These are phyloP conservation scores for Fregata magnificens DNA, from an alignment of 2,113 vertebrate genomes.

Conservation along the genomic window DNA sequence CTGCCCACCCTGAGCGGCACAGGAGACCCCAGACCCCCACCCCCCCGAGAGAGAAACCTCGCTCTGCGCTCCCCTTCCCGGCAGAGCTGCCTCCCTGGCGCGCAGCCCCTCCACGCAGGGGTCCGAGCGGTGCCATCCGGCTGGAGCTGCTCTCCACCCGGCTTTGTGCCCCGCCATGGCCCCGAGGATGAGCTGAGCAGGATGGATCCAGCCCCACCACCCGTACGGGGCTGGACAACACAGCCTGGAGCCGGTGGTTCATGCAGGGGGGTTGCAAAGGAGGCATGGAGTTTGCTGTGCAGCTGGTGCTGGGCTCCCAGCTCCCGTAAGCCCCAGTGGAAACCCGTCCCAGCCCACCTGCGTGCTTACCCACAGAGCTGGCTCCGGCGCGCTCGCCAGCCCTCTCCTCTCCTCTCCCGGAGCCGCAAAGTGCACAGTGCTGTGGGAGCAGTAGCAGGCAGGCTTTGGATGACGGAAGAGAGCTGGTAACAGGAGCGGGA, in stretches of 20 bases:
- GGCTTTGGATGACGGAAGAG: background rate
- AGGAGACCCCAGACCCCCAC: background rate
- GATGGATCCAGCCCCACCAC: background rate
- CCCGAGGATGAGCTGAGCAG: background rate
- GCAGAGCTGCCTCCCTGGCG: background rate
- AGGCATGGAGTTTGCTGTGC: background rate
- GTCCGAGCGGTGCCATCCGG: accelerated
- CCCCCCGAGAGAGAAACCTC: background rate
- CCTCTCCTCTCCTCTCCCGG: background rate
- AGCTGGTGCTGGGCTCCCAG: background rate
- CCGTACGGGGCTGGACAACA: accelerated
- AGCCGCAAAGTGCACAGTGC: background rate
- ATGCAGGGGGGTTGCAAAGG: background rate
- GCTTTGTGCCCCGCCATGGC: too few species aligned
- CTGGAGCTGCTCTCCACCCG: accelerated
- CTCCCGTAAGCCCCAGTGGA: background rate
- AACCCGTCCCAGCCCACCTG: background rate
- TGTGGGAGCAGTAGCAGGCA: background rate
- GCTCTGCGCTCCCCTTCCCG: background rate
- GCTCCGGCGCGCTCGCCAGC: background rate
- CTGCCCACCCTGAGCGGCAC: background rate
- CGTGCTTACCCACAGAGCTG: background rate
- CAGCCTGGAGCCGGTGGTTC: background rate
- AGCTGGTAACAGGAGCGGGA: background rate
- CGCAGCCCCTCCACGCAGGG: background rate